A percentile compares a stretch with the other conserved stretches of the same genome.
Evolutionary conservation across 2,113 vertebrate species (phyloP).

Genomic region (Indri indri): DNA sequence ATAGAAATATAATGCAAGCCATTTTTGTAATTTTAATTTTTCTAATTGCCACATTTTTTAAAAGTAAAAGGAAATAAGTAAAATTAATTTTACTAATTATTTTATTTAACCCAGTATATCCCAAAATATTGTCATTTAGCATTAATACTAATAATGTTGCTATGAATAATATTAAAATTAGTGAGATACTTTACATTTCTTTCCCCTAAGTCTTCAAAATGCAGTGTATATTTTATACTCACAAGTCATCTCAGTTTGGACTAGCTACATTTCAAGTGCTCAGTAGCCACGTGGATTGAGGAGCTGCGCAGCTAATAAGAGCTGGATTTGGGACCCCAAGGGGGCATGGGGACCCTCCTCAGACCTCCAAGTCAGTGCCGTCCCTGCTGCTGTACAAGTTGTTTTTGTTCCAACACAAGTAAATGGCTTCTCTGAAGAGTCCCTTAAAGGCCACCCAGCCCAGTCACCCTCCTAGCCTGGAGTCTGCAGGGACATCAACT

Average conservation of each 20-base stretch:
- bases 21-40: not conserved
- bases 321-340: not conserved
- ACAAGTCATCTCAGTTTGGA: not conserved
- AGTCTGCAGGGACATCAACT: not conserved
- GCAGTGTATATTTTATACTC: not conserved
- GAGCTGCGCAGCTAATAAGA: not conserved
- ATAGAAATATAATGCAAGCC: not conserved
- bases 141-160: not conserved
- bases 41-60: not conserved
- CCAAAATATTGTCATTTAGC: not conserved
- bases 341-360: not conserved
- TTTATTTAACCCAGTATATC: not conserved
- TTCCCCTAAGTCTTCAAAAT: not conserved
- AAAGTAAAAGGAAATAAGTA: not conserved
- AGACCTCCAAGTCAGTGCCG: not conserved
- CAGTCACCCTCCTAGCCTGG: no score
- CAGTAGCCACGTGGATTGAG: rapidly evolving
- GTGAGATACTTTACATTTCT: not conserved
- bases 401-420: not conserved
- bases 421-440: not conserved
- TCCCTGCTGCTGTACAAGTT: not conserved
- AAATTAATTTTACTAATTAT: constrained; percentile 8
- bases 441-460: not conserved
- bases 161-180: not conserved
- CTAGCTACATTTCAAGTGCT: not conserved